Evolutionary conservation across 2,888 invertebrate genomes (phyloP), one percentile per base, ranked within the genome.

Genomic region (Thumatha senex): DNA sequence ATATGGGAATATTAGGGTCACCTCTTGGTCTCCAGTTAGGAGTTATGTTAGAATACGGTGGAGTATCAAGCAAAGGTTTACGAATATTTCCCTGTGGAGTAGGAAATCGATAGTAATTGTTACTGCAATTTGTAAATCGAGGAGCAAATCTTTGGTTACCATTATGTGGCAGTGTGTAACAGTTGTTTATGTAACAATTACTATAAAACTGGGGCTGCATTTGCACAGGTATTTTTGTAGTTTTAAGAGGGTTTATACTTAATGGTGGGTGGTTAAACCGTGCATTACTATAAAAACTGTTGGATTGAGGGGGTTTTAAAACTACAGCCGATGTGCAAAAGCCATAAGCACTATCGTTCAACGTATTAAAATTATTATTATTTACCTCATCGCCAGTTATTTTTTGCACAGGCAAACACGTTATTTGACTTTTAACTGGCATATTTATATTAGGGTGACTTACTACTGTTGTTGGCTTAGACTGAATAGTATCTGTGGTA

Each of bases 281-380:
- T 2, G 9, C 29, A 18, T 18, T 34, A 15, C 10, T 15, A 7
- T 12, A 12, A 7, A 30, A 0, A 4, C 36, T 42, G n/a, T 39
- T 15, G 10, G 51, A 40, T 12, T 41, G 43, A 40, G 54, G 48
- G 15, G 56, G 41, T 13, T 44, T 57, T 42, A 59, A 39, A 31
- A 51, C 47, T 10, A 45, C 54, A 36, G 54, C 24, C 12, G 59
- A 47, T 11, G 52, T 31, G 7, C 48, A 48, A 18, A 15, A 38
- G 48, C 50, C 58, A 9, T 50, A 31, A 12, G 54, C 18, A 31
- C 39, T 13, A 8, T 7, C 9, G 14, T 52, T 51, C 9, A 10
- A 9, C 30, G 41, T 39, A 14, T 47, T 49, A 1, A 40, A 8
- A 30, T 31, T 9, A n/a, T 9, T 40, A 30, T 15, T 36, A 45